These are phyloP conservation scores for Linnaemya tessellans DNA, from an alignment of 2,888 invertebrate species.

Conservation along the genomic window DNA sequence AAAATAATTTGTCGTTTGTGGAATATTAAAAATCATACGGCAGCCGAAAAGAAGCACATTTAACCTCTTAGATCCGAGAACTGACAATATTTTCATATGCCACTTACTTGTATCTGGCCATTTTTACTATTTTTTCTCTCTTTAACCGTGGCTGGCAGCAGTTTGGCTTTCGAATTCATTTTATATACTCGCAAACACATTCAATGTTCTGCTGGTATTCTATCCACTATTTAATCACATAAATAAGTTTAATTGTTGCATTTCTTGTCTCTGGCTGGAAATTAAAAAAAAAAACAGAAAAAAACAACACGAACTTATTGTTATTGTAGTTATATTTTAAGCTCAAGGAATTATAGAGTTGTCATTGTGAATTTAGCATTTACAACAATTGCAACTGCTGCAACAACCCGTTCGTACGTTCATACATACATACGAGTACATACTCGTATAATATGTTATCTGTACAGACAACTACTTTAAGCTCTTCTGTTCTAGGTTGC, in stretches of 20 bases:
- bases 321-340: conserved; percentile 35
- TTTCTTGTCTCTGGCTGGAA: conserved; percentile 58
- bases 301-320: neutral
- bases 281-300: too few species aligned
- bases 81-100: conserved; percentile 19
- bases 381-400: conserved; percentile 43
- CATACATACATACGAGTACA: neutral
- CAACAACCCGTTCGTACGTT: conserved; percentile 8
- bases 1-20: conserved; percentile 50
- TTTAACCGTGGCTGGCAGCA: conserved; percentile 12
- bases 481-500: conserved; percentile 64
- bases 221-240: conserved; percentile 66
- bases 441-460: conserved; percentile 8
- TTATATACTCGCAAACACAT: conserved; percentile 5
- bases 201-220: conserved; percentile 20
- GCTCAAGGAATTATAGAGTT: conserved; percentile 70
- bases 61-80: conserved; percentile 42
- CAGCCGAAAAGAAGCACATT: conserved; percentile 42
- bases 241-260: conserved; percentile 72
- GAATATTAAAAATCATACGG: conserved; percentile 58
- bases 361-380: conserved; percentile 67
- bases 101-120: neutral
- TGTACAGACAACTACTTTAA: conserved; percentile 48
- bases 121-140: too few species aligned
- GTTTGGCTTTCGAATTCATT: conserved; percentile 23